A percentile compares a stretch with the other conserved stretches of the same genome.
Evolutionary conservation across 2,888 invertebrate species (phyloP).

Genomic region (Altica lythri): DNA sequence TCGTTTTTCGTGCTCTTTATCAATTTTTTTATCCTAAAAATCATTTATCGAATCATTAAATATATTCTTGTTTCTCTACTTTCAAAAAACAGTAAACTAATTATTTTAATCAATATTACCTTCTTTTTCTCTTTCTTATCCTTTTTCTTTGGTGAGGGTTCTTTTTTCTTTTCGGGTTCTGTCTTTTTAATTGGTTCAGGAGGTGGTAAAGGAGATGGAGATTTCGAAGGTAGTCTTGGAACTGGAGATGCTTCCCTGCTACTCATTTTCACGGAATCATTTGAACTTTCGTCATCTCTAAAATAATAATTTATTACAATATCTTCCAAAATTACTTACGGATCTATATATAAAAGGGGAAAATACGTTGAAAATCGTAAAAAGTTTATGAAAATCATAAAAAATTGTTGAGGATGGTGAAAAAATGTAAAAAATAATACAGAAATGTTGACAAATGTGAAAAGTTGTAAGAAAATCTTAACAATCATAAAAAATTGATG

Average conservation of each 20-base stretch:
- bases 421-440: too few relatives aligned
- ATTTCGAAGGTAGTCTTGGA: slow-evolving; percentile 28
- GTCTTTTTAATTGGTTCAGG: slow-evolving; percentile 36
- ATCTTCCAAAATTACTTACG: neutral
- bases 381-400: too few relatives aligned
- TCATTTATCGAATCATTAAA: neutral
- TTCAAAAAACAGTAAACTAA: neutral
- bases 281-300: slow-evolving; percentile 50
- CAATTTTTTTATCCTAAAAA: slow-evolving; percentile 58
- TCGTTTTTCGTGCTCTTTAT: slow-evolving; percentile 66
- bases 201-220: slow-evolving; percentile 29
- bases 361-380: too few relatives aligned
- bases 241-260: slow-evolving; percentile 46
- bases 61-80: too few relatives aligned
- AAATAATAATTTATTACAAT: neutral
- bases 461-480: too few relatives aligned
- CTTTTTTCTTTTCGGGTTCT: slow-evolving; percentile 64
- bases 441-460: too few relatives aligned
- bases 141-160: slow-evolving; percentile 56
- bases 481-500: too few relatives aligned
- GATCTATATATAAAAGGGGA: too few relatives aligned
- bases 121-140: slow-evolving; percentile 57
- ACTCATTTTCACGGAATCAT: slow-evolving; percentile 46
- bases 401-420: too few relatives aligned
- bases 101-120: slow-evolving; percentile 12